Evolutionary conservation across 92 coral and sea anemone genomes (phyloP), one percentile per base, ranked within the genome.

Genomic region (Epizoanthus ramosus): DNA sequence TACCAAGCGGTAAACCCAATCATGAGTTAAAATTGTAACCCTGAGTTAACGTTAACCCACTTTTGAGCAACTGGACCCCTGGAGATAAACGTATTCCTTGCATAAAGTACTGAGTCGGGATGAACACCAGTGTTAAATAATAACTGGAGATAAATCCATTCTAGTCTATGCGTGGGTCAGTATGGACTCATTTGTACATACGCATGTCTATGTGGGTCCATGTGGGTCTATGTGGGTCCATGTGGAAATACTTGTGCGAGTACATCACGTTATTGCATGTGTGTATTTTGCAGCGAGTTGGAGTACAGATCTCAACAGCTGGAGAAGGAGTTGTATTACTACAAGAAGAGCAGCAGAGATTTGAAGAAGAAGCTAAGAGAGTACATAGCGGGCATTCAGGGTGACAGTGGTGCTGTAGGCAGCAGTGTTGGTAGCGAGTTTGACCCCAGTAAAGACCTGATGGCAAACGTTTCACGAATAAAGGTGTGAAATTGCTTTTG

Each of bases 341-440:
- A 96, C 92, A 96, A 96, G 88, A 96, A 96, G 53, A 90, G 91
- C 35, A 94, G 99, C 73, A 89, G 98, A 63, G 99, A 96, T 35
- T 77, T 96, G 57, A 96, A 96, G 85, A 96, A 94, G 88, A 96
- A 88, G 63, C 81, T 96, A 17, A 89, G 99, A 66, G 99, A 96
- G 81, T 77, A 83, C 22, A 84, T 89, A 83, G 92, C 90, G 12
- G 83, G 92, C 0, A 73, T 79, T 31, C 82, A 83, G 76, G 92
- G 91, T 7, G 88, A 88, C 8, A 91, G 93, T 58, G 68, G 71
- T 23, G 91, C 90, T 68, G 80, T 88, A 4, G 90, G 85, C 43
- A 80, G 90, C n/a, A 75, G 85, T 31, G 92, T 39, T 16, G 89
- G 84, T 57, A 83, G 75, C 56, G 85, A 57, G 47, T 74, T 80